These are phyloP conservation scores for Triplophysa yarkandensis DNA, from an alignment of 2,797 vertebrate species.

Conservation along the genomic window DNA sequence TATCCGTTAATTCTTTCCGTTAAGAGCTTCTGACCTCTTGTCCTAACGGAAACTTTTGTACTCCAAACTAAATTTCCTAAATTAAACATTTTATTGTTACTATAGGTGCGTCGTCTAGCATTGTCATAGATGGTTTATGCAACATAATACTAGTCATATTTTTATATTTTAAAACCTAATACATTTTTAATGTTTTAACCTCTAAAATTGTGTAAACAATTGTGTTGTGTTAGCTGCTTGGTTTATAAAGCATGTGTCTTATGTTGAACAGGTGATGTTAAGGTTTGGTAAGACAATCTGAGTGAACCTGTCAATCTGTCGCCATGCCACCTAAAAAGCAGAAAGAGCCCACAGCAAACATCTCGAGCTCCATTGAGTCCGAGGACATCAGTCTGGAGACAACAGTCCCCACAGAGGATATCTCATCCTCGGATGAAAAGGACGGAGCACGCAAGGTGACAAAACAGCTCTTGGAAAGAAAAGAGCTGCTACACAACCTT, in stretches of 20 bases:
- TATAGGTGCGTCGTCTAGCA: too few relatives aligned
- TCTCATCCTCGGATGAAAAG: slow-evolving; percentile 89
- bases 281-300: background rate
- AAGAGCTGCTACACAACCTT: slow-evolving; percentile 88
- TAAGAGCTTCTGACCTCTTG: background rate
- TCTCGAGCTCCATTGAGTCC: slow-evolving; percentile 93
- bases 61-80: too few relatives aligned
- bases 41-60: background rate
- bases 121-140: too few relatives aligned
- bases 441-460: slow-evolving; percentile 81
- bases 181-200: too few relatives aligned
- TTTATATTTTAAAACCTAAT: too few relatives aligned
- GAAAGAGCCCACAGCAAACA: slow-evolving; percentile 74
- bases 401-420: slow-evolving; percentile 90
- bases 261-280: background rate
- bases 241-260: background rate
- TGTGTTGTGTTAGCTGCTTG: too few relatives aligned
- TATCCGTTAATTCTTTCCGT: slow-evolving; percentile 18
- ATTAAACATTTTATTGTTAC: too few relatives aligned
- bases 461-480: slow-evolving; percentile 90
- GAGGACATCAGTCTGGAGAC: slow-evolving; percentile 98
- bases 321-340: slow-evolving; percentile 83
- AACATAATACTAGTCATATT: too few relatives aligned
- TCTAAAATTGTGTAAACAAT: too few relatives aligned
- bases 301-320: background rate